Conservation (phyloP, 2,888 invertebrate genomes). For the Meliscaeva auricollis region DNA sequence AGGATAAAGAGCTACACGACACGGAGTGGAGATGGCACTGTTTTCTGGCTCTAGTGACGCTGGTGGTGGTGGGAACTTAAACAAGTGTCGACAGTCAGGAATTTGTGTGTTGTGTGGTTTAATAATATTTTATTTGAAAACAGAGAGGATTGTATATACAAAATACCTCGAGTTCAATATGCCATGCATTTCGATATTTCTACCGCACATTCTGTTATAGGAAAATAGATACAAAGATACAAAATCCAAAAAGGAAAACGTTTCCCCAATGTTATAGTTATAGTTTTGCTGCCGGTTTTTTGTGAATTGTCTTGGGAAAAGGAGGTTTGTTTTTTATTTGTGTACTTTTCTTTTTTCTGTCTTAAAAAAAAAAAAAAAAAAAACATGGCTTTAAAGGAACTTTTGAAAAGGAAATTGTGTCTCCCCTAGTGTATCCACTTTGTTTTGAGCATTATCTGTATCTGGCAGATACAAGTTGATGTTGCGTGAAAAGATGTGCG, state of each 20-base stretch:
- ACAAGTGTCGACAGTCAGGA: constrained; percentile 69
- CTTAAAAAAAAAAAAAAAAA: constrained; percentile 13
- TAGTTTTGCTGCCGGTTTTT: constrained; percentile 29
- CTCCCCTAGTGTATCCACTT: constrained; percentile 38
- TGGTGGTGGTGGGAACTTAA: constrained; percentile 57
- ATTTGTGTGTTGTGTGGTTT: constrained; percentile 58
- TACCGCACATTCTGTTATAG: neutral
- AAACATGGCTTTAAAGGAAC: constrained; percentile 66
- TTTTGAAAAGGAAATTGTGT: constrained; percentile 63
- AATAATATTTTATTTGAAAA: constrained; percentile 69
- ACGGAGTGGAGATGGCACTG: constrained; percentile 14
- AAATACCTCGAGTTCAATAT: constrained; percentile 55
- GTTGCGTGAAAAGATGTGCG: constrained; percentile 65
- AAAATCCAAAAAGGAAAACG: constrained; percentile 47
- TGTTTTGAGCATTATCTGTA: constrained; percentile 4
- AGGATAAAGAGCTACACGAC: constrained; percentile 1
- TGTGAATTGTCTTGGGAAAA: neutral
- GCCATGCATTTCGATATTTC: constrained; percentile 50
- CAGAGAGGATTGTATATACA: constrained; percentile 12
- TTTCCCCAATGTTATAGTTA: neutral
- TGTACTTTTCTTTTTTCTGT: constrained; percentile 56
- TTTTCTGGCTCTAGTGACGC: neutral
- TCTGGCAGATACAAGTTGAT: constrained; percentile 36
- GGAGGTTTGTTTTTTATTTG: constrained; percentile 18
- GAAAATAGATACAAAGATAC: constrained; percentile 29